Evolutionary conservation across 35 echinoderm and acorn worm species (phyloP).

Genomic region (Ophioderma brevispina): DNA sequence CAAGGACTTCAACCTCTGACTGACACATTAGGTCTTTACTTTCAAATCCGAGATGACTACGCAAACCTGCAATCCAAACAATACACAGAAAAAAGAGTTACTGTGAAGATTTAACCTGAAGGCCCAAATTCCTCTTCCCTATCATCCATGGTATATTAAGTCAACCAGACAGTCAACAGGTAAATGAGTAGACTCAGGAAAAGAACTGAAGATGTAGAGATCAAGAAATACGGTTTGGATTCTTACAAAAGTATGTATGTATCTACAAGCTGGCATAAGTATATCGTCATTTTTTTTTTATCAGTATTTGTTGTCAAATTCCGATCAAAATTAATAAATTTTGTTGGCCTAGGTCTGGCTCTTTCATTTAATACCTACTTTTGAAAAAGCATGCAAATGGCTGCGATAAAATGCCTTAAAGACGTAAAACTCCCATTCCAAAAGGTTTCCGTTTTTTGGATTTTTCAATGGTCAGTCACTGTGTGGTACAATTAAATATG

Average conservation of each 20-base stretch:
- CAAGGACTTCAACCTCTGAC: constrained; percentile 89
- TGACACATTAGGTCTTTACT: constrained; percentile 84
- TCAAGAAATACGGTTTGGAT: constrained; percentile 96
- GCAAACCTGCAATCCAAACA: constrained; percentile 85
- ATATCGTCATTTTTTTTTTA: too few species aligned
- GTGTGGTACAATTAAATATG: too few species aligned
- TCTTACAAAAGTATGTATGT: constrained; percentile 93
- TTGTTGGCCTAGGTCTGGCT: too few species aligned
- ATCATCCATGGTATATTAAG: constrained; percentile 93
- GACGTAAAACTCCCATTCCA: too few species aligned
- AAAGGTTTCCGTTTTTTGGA: too few species aligned
- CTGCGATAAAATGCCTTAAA: too few species aligned
- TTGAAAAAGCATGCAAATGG: too few species aligned
- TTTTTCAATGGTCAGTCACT: too few species aligned
- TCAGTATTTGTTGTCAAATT: too few species aligned
- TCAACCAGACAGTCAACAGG: constrained; percentile 68
- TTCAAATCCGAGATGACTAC: constrained; percentile 98
- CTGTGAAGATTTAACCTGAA: constrained; percentile 93
- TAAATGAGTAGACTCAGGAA: constrained; percentile 84
- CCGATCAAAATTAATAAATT: too few species aligned
- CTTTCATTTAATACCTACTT: too few species aligned
- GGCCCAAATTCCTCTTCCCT: constrained; percentile 95
- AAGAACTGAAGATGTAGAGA: constrained; percentile 77
- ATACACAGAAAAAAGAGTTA: constrained; percentile 95
- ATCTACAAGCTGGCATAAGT: too few species aligned